phyloP scores from a whole-genome alignment of 2,113 vertebrate species.

The Siphamia tubifer region DNA sequence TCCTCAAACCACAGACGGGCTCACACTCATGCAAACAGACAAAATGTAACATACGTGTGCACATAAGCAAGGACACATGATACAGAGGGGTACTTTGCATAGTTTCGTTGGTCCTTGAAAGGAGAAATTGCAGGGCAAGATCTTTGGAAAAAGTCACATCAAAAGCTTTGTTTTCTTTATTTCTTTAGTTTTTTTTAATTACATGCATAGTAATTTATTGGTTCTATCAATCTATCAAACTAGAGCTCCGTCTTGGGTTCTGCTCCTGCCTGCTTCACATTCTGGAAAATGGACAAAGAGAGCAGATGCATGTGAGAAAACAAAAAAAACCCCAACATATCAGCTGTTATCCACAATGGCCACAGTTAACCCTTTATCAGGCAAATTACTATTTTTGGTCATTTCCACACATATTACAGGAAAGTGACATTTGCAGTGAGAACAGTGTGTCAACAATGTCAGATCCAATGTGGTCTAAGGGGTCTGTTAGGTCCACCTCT shows the following conservation, averaged over 20 bases:
- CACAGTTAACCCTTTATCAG: too few species aligned
- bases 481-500: too few species aligned
- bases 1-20: slow-evolving; percentile 42
- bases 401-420: too few species aligned
- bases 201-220: neutral
- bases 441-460: too few species aligned
- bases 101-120: neutral
- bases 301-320: too few species aligned
- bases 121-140: neutral
- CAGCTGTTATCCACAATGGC: too few species aligned
- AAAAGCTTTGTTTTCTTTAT: neutral
- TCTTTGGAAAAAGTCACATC: neutral
- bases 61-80: slow-evolving; percentile 10
- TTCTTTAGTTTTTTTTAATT: slow-evolving; percentile 35
- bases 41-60: slow-evolving; percentile 27
- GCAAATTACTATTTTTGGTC: too few species aligned
- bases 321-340: too few species aligned
- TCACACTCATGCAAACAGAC: slow-evolving; percentile 45
- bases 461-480: too few species aligned
- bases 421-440: too few species aligned
- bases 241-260: slow-evolving; percentile 77
- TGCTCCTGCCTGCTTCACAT: slow-evolving; percentile 54
- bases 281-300: slow-evolving; percentile 50
- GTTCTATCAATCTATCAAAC: neutral
- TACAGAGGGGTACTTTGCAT: slow-evolving; percentile 5